Evolutionary conservation across 2,888 invertebrate species (phyloP).

Genomic region (Pristionchus arcanus): DNA sequence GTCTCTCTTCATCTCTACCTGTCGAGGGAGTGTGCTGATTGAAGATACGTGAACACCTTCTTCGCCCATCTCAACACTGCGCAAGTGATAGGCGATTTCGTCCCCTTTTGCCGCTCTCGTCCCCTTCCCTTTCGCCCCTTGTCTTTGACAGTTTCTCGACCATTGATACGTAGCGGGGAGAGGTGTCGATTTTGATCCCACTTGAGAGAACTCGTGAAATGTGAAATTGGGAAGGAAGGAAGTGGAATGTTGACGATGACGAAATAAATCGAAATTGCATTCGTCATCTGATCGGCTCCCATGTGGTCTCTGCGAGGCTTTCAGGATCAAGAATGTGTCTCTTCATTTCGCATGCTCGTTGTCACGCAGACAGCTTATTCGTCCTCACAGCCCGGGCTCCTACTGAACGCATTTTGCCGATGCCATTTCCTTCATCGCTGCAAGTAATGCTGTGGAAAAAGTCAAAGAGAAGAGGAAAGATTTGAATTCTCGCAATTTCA

Average conservation of each 20-base stretch:
- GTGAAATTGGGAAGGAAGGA: not conserved
- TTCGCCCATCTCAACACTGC: not conserved
- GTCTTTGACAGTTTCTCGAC: constrained; percentile 51
- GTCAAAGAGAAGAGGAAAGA: too few species aligned
- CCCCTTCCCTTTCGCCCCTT: not conserved
- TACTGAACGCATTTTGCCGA: too few species aligned
- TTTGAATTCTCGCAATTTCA: too few species aligned
- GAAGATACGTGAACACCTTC: not conserved
- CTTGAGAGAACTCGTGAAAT: not conserved
- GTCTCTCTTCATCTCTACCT: not conserved
- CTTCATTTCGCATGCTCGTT: too few species aligned
- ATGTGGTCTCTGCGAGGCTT: too few species aligned
- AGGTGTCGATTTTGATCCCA: constrained; percentile 32
- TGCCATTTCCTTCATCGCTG: too few species aligned
- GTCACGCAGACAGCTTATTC: too few species aligned
- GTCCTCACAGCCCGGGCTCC: too few species aligned
- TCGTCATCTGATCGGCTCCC: not conserved
- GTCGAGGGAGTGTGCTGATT: not conserved
- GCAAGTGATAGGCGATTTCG: constrained; percentile 21
- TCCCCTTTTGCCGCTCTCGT: not conserved
- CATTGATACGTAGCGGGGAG: not conserved
- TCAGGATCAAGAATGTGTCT: too few species aligned
- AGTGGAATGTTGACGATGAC: not conserved
- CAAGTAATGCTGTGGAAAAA: too few species aligned
- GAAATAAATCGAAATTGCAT: not conserved